A percentile compares a stretch with the other conserved stretches of the same genome.
phyloP scores from a whole-genome alignment of 1,140 invertebrate species.

The Scaptodrosophila lebanonensis region DNA sequence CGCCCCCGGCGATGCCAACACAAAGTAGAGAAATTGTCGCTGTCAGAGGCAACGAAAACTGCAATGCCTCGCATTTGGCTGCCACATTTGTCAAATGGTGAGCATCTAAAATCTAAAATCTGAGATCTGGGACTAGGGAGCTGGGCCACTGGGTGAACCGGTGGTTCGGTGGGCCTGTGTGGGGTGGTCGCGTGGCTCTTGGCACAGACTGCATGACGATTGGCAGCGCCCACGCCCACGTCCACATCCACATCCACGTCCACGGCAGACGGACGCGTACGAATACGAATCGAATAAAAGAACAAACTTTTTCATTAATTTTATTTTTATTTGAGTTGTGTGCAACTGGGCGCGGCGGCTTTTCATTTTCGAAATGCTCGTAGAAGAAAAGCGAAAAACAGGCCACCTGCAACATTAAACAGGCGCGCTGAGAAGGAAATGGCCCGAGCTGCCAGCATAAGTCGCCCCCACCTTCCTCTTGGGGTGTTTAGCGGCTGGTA shows the following conservation, averaged over 20 bases:
- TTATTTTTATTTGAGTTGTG: constrained; percentile 62
- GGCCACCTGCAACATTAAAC: constrained; percentile 58
- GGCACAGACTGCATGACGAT: constrained; percentile 71
- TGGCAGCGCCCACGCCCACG: neutral
- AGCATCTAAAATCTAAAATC: too few species aligned
- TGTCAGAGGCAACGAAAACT: constrained; percentile 60
- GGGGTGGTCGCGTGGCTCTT: constrained; percentile 55
- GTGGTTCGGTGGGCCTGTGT: constrained; percentile 23
- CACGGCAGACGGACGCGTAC: too few species aligned
- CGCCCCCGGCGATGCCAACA: neutral
- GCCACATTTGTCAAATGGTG: constrained; percentile 36
- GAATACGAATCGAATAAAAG: too few species aligned
- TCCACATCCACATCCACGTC: too few species aligned
- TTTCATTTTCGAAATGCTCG: too few species aligned
- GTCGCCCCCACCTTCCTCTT: too few species aligned
- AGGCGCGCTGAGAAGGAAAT: neutral
- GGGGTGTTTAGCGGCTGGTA: neutral
- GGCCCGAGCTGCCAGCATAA: neutral
- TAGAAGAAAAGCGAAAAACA: constrained; percentile 19
- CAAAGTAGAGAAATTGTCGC: constrained; percentile 62
- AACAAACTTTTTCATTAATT: constrained; percentile 42
- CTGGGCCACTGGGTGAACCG: neutral
- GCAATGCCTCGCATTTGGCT: constrained; percentile 47
- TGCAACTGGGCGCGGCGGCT: constrained; percentile 65
- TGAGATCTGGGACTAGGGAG: neutral